Base-by-base conservation (phyloP, 2,113 vertebrate species). In the Xenus cinereus region DNA sequence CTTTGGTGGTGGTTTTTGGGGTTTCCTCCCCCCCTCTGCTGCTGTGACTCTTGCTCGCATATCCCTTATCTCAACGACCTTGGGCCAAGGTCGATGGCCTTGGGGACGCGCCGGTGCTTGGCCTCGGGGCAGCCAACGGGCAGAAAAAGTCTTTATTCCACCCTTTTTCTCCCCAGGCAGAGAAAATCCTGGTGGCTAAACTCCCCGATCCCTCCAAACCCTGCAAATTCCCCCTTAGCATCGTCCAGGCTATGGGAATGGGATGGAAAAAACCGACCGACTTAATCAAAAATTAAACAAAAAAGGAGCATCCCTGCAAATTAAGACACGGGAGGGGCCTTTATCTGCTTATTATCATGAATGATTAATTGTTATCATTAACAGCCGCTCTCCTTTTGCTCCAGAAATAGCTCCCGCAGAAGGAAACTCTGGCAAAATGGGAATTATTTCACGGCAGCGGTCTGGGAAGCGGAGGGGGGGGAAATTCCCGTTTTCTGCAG, bases 241-340 rank as follows among this genome's bases (percentile, higher is more conserved):
- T 53, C 12, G 1, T 33, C 30, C 22, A 7, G 7, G 1, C 16
- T 2, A 1, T 0, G 0, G 28, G 24, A 71, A 71, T 0, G 4
- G 19, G 32, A 8, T 10, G 20, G 24, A 53, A 75, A 74, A 74
- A 7, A 30, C 14, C 1, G 14, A 3, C 1, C 1, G 0, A n/a
- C 33, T 48, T 30, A 8, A 50, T 50, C 4, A 28, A 12, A 85
- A 72, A 41, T 41, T 0, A 20, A 41, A n/a, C 5, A 10, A 37
- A 41, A 41, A 74, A 80, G 28, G 43, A 50, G 12, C 57, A 60
- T 80, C 48, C 59, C 57, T 17, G 37, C 10, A 50, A 89, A 72
- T 22, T 7, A 76, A 78, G 26, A 7, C 5, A 3, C 1, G 1
- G 72, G 53, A 72, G 39, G 1, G 17, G 27, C 60, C 6, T 1